Base-by-base conservation (phyloP, 2,888 invertebrate species). In the Agrochola lychnidis region DNA sequence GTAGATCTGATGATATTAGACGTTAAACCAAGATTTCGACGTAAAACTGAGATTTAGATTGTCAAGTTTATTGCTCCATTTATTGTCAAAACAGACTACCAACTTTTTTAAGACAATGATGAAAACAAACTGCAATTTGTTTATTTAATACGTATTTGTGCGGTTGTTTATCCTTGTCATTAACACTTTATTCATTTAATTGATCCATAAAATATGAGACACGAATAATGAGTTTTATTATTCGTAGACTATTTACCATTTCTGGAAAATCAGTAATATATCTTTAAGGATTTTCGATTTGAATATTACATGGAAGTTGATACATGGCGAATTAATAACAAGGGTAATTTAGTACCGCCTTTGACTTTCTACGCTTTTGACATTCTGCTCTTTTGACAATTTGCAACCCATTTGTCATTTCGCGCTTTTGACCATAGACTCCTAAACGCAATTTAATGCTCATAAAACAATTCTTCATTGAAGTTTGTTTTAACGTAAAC, bases 241-340 rank as follows among this genome's bases (percentile, higher is more conserved):
- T n/a, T n/a, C n/a, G n/a, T n/a, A n/a, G n/a, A n/a, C n/a, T n/a
- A n/a, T n/a, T n/a, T 12, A 45, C 9, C 5, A 59, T 42, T 42
- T 45, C 30, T 69, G 22, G 25, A 56, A 36, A 61, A 45, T 19
- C 5, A 42, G 9, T 48, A 48, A 40, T n/a, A 56, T 25, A 53
- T n/a, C 16, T 56, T 10, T n/a, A 61, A 12, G 10, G 6, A 48
- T 51, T 1, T 53, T 42, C 61, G 61, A 9, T 69, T 40, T 67
- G 12, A 3, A 45, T 53, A 53, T 68, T 69, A 61, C 3, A 45
- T n/a, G 22, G 36, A 68, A 77, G 10, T n/a, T n/a, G n/a, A n/a
- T n/a, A n/a, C n/a, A n/a, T n/a, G n/a, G n/a, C n/a, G n/a, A n/a
- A n/a, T n/a, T n/a, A n/a, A n/a, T n/a, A n/a, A n/a, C n/a, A n/a